Conservation (phyloP, 1,140 invertebrate genomes). For the Drosophila micromelanica region DNA sequence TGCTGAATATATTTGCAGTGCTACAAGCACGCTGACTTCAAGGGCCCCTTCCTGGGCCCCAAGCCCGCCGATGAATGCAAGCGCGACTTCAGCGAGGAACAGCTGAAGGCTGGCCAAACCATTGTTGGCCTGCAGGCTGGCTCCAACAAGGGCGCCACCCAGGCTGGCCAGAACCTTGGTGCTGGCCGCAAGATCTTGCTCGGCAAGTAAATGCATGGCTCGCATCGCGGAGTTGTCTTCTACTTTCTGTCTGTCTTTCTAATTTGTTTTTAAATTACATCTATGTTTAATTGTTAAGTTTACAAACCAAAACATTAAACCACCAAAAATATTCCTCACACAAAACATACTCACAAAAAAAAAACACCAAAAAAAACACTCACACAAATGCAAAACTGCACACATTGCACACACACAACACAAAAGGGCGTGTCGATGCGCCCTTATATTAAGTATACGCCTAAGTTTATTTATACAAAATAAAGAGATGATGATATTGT, state of each 20-base stretch:
- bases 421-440: constrained; percentile 59
- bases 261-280: constrained; percentile 18
- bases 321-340: constrained; percentile 65
- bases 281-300: constrained; percentile 48
- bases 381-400: constrained; percentile 45
- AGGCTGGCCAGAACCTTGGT: constrained; percentile 96
- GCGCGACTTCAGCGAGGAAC: constrained; percentile 96
- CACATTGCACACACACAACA: constrained; percentile 40
- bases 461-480: constrained; percentile 79
- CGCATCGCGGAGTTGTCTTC: not conserved
- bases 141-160: constrained; percentile 97
- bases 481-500: constrained; percentile 62
- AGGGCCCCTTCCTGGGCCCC: constrained; percentile 94
- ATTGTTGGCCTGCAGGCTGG: constrained; percentile 98
- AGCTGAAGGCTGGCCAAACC: constrained; percentile 94
- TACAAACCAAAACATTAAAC: constrained; percentile 50
- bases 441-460: constrained; percentile 76
- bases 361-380: constrained; percentile 40
- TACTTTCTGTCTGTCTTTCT: constrained; percentile 44
- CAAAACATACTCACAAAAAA: constrained; percentile 50
- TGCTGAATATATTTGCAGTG: constrained; percentile 86
- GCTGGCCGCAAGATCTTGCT: constrained; percentile 95
- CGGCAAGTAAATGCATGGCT: constrained; percentile 89
- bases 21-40: constrained; percentile 95
- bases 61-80: constrained; percentile 96